Conservation (phyloP, 1,140 invertebrate genomes). For the Thalassaphorura encarpata region DNA sequence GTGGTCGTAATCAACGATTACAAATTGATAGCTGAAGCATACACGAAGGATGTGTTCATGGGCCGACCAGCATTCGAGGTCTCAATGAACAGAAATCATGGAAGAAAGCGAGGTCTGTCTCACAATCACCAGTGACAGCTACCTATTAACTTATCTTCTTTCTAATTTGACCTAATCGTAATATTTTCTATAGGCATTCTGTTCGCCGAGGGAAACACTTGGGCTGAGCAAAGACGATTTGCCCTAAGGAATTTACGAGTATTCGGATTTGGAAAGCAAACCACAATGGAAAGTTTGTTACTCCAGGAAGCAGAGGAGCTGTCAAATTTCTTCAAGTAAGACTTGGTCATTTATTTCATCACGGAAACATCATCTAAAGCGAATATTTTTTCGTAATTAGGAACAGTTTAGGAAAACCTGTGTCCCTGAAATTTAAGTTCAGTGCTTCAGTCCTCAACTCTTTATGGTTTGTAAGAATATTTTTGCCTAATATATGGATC, state of each 20-base stretch:
- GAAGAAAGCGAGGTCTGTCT: slow-evolving; percentile 24
- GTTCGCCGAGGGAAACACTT: slow-evolving; percentile 60
- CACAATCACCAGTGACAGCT: neutral
- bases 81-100: slow-evolving; percentile 28
- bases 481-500: no score
- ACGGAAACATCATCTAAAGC: neutral
- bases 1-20: slow-evolving; percentile 30
- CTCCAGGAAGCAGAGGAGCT: slow-evolving; percentile 25
- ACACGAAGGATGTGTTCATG: slow-evolving; percentile 26
- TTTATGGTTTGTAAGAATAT: no score
- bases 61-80: slow-evolving; percentile 27
- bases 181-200: slow-evolving; percentile 33
- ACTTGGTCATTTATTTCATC: neutral
- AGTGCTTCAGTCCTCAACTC: slow-evolving; percentile 32
- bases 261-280: slow-evolving; percentile 59
- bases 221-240: slow-evolving; percentile 64
- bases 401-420: slow-evolving; percentile 24
- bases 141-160: neutral
- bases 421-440: slow-evolving; percentile 20
- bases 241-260: slow-evolving; percentile 55
- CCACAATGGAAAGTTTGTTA: slow-evolving; percentile 52
- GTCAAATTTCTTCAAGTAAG: slow-evolving; percentile 23
- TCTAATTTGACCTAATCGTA: neutral
- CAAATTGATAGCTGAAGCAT: slow-evolving; percentile 29
- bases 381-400: slow-evolving; percentile 11